Base-by-base conservation (phyloP, 1,140 invertebrate genomes). In the Cyphomyrmex costatus region DNA sequence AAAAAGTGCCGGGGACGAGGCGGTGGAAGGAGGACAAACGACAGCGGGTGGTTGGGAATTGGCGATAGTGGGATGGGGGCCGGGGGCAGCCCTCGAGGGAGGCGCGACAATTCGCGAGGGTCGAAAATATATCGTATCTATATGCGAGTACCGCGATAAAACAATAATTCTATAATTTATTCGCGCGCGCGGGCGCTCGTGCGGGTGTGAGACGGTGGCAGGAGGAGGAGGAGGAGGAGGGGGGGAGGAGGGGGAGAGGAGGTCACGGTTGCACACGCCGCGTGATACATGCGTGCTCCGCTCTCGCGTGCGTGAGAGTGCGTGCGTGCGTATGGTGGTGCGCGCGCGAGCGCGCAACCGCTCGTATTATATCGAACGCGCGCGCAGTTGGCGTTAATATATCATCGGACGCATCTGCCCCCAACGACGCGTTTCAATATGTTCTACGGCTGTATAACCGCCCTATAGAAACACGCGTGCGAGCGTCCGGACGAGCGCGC, bases 91-190 rank as follows among this genome's bases (percentile, higher is more conserved):
- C 65, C 73, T 85, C 85, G 82, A 83, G 89, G 88, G 82, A 87
- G 86, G 89, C 79, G 91, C 87, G 93, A 92, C 91, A 90, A 93
- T 91, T 92, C 89, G 92, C 92, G 89, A 88, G 88, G 88, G 86
- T 86, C 84, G 87, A 92, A 90, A 86, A 89, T 89, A 76, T 87
- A 71, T 89, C 82, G 71, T 85, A 79, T 89, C 51, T 88, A 77
- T 85, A 84, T 70, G 86, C 80, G 86, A 86, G 87, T 66, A 66
- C 71, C 61, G 87, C 93, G 93, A 95, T 95, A 95, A 95, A 95
- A 94, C 94, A 95, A 95, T 95, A 95, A 95, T 95, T 95, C 93
- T 94, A 93, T 94, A 94, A 95, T 95, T 95, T 95, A 95, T 95
- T 94, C 93, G 91, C 90, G 89, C 80, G 85, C 80, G 86, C 79